These are phyloP conservation scores for Catostylus mosaicus DNA, from an alignment of 30 jellyfish, hydroid and myxozoan genomes.

Conservation along the genomic window DNA sequence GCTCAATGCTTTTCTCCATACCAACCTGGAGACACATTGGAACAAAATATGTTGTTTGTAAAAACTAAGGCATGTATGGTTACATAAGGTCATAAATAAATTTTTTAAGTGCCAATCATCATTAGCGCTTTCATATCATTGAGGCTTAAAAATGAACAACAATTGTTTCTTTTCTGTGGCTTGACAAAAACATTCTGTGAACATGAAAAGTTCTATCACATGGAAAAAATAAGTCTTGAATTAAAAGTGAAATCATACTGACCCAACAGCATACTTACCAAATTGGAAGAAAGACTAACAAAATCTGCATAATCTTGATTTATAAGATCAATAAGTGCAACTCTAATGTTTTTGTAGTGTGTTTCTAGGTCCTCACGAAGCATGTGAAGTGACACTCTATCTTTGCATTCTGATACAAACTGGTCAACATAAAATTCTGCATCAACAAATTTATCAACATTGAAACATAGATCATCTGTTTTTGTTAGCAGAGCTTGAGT, in stretches of 20 bases:
- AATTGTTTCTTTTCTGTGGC: not conserved
- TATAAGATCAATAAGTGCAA: slow-evolving; percentile 87
- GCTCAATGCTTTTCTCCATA: slow-evolving; percentile 84
- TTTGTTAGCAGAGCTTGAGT: slow-evolving; percentile 6
- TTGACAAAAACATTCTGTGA: not conserved
- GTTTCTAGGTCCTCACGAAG: slow-evolving; percentile 88
- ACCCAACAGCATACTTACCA: slow-evolving; percentile 82
- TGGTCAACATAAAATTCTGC: slow-evolving; percentile 79
- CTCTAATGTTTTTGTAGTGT: slow-evolving; percentile 87
- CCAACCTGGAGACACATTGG: no score
- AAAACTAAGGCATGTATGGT: no score
- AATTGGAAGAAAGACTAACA: slow-evolving; percentile 89
- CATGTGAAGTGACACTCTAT: slow-evolving; percentile 72
- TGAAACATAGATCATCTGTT: slow-evolving; percentile 64
- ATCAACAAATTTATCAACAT: slow-evolving; percentile 70
- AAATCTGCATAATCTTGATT: slow-evolving; percentile 95
- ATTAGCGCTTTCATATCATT: not conserved
- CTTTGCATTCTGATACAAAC: slow-evolving; percentile 87
- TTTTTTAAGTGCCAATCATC: no score
- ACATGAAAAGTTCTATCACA: no score
- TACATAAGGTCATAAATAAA: no score
- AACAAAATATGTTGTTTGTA: no score
- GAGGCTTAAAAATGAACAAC: not conserved
- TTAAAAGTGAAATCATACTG: no score
- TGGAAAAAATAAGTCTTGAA: no score